Evolutionary conservation across 2,113 vertebrate species (phyloP), one percentile per base, ranked within the genome.

Genomic region (Isurus oxyrinchus): DNA sequence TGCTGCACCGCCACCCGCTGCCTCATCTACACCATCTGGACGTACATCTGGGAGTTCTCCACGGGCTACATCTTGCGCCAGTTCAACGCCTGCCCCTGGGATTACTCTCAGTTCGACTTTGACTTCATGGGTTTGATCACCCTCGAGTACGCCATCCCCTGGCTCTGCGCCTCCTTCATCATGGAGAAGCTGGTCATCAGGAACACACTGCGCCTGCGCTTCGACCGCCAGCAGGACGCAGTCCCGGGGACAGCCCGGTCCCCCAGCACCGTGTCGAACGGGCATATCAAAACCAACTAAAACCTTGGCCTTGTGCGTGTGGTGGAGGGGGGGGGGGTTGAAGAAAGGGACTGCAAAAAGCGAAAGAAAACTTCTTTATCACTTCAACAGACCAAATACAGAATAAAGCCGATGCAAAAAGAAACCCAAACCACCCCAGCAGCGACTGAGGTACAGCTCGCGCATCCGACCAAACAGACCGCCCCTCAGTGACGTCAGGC

Each of bases 61-160:
- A 99, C 99, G 0, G 99, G 99, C 97, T 97, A 99, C 97, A 98
- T 99, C 97, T 98, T 99, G 96, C 98, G 98, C 91, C 99, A 99
- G 98, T 99, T 99, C 97, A 97, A 99, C 96, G 99, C 99, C 97
- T 99, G 99, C 97, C 99, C 99, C 0, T 99, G 99, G 99, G 99
- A 99, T 98, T 99, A 99, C 97, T 99, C 99, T 7, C 98, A 99
- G 97, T 99, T 99, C 97, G 98, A 98, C 97, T 99, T 99, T 98
- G 99, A 99, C 98, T 99, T 99, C 98, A 99, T 98, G 99, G 99
- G 99, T 87, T 97, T 99, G 97, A 99, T 99, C 97, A 99, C 99
- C 55, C 98, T 99, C 61, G 99, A 99, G 97, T 99, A 99, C 7
- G 99, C 99, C 0, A 98, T 99, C 97, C 99, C 99, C 16, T 99